Evolutionary conservation across 2,888 invertebrate species (phyloP).

Genomic region (Cecidostiba fungosa): DNA sequence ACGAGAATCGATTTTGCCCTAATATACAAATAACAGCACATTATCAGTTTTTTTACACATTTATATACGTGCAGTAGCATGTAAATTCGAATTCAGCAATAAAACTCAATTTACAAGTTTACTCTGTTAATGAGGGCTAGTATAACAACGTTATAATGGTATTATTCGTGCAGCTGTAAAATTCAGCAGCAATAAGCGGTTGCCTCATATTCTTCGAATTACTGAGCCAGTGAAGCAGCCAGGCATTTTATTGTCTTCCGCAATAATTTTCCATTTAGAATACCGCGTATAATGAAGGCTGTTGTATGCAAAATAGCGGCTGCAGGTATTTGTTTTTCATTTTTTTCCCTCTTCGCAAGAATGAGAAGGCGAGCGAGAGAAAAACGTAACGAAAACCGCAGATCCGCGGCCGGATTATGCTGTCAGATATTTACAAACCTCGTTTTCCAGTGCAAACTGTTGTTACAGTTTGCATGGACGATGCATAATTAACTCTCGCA

Average conservation of each 20-base stretch:
- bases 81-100: neutral
- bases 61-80: neutral
- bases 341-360: neutral
- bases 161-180: neutral
- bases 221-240: neutral
- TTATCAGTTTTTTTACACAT: neutral
- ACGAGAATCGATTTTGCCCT: too few species aligned
- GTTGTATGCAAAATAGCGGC: slow-evolving; percentile 48
- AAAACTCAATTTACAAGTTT: neutral
- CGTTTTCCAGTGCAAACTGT: neutral
- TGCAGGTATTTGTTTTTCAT: slow-evolving; percentile 17
- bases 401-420: slow-evolving; percentile 8
- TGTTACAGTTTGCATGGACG: neutral
- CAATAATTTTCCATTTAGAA: slow-evolving; percentile 49
- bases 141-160: neutral
- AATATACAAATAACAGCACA: neutral
- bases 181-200: neutral
- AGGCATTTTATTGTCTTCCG: slow-evolving; percentile 41
- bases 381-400: slow-evolving; percentile 28
- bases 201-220: neutral
- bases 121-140: neutral
- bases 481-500: slow-evolving; percentile 51
- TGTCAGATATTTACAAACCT: slow-evolving; percentile 37
- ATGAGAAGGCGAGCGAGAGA: slow-evolving; percentile 13
- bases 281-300: slow-evolving; percentile 45